These are phyloP conservation scores for Penaeus indicus DNA, from an alignment of 1,140 invertebrate species.

Conservation along the genomic window DNA sequence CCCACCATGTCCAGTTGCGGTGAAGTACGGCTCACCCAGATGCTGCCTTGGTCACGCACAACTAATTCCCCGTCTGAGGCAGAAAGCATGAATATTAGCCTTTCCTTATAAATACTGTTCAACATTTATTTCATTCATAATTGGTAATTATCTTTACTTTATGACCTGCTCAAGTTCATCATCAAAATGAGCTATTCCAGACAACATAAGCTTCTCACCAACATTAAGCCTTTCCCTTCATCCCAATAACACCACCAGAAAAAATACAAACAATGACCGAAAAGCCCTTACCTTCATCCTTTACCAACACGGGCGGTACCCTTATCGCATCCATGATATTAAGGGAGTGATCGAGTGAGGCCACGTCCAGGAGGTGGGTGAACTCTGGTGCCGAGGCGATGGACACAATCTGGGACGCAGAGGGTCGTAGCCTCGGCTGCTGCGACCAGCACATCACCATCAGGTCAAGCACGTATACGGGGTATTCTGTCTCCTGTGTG, in stretches of 20 bases:
- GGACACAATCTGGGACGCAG: slow-evolving; percentile 92
- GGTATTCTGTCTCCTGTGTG: slow-evolving; percentile 79
- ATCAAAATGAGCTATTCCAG: neutral
- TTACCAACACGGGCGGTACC: slow-evolving; percentile 52
- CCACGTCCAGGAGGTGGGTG: slow-evolving; percentile 87
- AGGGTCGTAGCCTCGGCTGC: slow-evolving; percentile 87
- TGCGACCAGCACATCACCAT: slow-evolving; percentile 97
- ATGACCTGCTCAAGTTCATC: neutral
- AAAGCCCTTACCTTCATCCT: slow-evolving; percentile 40
- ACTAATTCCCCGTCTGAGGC: slow-evolving; percentile 69
- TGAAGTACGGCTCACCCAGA: slow-evolving; percentile 81
- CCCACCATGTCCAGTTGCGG: slow-evolving; percentile 78
- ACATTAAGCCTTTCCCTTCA: too few relatives aligned
- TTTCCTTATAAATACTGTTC: neutral
- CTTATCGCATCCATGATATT: slow-evolving; percentile 62
- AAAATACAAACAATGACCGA: neutral
- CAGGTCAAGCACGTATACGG: slow-evolving; percentile 90
- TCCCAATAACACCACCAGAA: neutral
- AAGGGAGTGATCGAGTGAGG: slow-evolving; percentile 72
- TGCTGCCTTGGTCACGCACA: slow-evolving; percentile 73
- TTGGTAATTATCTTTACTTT: neutral
- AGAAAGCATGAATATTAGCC: slow-evolving; percentile 32
- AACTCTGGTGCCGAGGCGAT: slow-evolving; percentile 94
- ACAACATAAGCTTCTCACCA: too few relatives aligned
- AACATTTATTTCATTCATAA: too few relatives aligned